Conservation (phyloP, 2,797 vertebrate genomes). For the Sebastes hubbsi region DNA sequence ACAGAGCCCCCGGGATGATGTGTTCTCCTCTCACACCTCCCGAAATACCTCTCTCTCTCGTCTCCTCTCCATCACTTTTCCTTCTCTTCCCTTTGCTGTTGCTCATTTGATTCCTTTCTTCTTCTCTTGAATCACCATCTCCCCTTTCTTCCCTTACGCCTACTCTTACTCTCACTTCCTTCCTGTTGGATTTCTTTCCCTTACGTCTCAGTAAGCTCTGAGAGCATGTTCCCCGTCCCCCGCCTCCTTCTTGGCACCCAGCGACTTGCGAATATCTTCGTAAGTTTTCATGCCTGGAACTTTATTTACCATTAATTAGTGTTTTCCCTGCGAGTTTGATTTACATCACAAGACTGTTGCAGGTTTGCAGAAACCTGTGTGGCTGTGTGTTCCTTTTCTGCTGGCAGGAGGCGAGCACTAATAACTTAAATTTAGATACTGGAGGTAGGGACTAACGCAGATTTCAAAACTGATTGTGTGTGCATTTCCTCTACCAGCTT, state of each 20-base stretch:
- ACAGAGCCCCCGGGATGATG: conserved; percentile 61
- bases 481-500: not conserved
- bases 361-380: not conserved
- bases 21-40: conserved; percentile 65
- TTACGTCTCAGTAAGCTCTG: not conserved
- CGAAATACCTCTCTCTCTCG: conserved; percentile 41
- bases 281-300: conserved; percentile 14
- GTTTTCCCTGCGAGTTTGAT: conserved; percentile 46
- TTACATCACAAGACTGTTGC: conserved; percentile 23
- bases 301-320: conserved; percentile 59
- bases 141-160: not conserved
- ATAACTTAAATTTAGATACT: conserved; percentile 3
- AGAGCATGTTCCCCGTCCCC: not conserved
- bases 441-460: not conserved
- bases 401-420: conserved; percentile 11
- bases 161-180: not conserved
- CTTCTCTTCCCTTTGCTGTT: conserved; percentile 10
- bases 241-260: not conserved
- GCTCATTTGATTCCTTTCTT: conserved; percentile 33
- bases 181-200: conserved; percentile 19
- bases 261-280: conserved; percentile 27
- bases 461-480: not conserved
- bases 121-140: conserved; percentile 1
- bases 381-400: not conserved
- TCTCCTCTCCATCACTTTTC: conserved; percentile 20